phyloP scores from a whole-genome alignment of 2,113 vertebrate species.

The Melanostigma gelatinosum region DNA sequence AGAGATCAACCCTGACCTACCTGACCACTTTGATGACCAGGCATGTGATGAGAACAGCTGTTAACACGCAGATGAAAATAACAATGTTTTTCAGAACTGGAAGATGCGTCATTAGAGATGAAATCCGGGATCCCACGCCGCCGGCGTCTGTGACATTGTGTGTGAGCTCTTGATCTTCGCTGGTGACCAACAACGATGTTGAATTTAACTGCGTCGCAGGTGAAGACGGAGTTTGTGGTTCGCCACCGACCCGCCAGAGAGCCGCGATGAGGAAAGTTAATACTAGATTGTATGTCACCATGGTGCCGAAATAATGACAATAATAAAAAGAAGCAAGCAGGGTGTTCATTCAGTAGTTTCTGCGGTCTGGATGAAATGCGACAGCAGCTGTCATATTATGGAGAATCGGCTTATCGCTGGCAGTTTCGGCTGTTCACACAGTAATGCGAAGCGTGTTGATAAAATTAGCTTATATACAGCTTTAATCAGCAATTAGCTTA shows the following conservation, averaged over 20 bases:
- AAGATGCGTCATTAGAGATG: conserved; percentile 85
- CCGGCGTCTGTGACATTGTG: conserved; percentile 65
- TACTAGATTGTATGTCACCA: conserved; percentile 50
- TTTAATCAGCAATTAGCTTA: too few species aligned
- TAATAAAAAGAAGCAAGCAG: not conserved
- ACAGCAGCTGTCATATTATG: conserved; percentile 71
- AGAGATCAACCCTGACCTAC: conserved; percentile 72
- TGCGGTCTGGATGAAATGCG: conserved; percentile 24
- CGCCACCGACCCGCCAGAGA: conserved; percentile 60
- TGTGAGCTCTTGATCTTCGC: conserved; percentile 12
- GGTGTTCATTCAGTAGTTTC: conserved; percentile 6
- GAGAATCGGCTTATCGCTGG: conserved; percentile 8
- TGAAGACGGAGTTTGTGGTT: conserved; percentile 54
- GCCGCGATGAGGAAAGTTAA: conserved; percentile 60
- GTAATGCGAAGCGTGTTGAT: not conserved
- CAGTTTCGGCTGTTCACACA: conserved; percentile 23
- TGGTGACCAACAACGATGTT: conserved; percentile 55
- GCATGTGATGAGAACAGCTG: conserved; percentile 87
- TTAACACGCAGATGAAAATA: conserved; percentile 87
- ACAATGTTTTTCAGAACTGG: conserved; percentile 90
- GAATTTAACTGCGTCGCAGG: conserved; percentile 73
- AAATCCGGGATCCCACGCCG: conserved; percentile 78
- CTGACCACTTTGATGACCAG: conserved; percentile 91
- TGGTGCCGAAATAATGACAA: conserved; percentile 29
- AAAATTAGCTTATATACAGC: too few species aligned